Evolutionary conservation across 2,888 invertebrate species (phyloP), one percentile per base, ranked within the genome.

Genomic region (Siphlonurus alternatus): DNA sequence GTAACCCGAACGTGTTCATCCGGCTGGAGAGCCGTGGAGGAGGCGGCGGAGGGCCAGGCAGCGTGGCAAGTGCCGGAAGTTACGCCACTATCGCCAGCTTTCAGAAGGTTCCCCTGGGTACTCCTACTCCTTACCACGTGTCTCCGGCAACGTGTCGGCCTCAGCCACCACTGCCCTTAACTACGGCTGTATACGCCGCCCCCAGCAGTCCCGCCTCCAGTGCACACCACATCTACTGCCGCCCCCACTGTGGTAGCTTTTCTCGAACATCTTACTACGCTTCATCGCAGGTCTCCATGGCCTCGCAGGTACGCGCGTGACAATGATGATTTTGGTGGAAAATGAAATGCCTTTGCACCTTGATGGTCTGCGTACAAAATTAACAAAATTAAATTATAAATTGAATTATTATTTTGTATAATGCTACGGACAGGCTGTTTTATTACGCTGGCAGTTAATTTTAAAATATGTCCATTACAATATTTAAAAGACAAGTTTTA

Each of bases 51-150:
- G 78, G 88, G 67, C 86, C 88, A 62, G 86, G 87, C 64, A 87
- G 88, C 73, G 66, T 67, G 2, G 86, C 84, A 24, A 83, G 82
- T 69, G 87, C 87, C 65, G 89, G 88, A 67, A 89, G 88, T 70
- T 89, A 89, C 72, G 89, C 89, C 59, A 89, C 89, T 59, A 89
- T 89, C 70, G 89, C 88, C 65, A 89, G 89, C 74, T 80, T 89
- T 70, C 88, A 89, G 73, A 87, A 87, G 74, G 84, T 84, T 69
- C 85, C 86, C 24, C 78, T 81, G 67, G 79, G 79, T 18, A 64
- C 65, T 23, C 56, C 62, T 19, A 7, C 86, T 0, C 86, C 86
- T n/a, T 86, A 86, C 73, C 86, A 86, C 53, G 86, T 86, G 7
- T 85, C 71, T n/a, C 69, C 69, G 5, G 56, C 22, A 3, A n/a